A percentile compares a stretch with the other conserved stretches of the same genome.
phyloP scores from a whole-genome alignment of 2,797 vertebrate genomes.

The Thalassophryne amazonica region DNA sequence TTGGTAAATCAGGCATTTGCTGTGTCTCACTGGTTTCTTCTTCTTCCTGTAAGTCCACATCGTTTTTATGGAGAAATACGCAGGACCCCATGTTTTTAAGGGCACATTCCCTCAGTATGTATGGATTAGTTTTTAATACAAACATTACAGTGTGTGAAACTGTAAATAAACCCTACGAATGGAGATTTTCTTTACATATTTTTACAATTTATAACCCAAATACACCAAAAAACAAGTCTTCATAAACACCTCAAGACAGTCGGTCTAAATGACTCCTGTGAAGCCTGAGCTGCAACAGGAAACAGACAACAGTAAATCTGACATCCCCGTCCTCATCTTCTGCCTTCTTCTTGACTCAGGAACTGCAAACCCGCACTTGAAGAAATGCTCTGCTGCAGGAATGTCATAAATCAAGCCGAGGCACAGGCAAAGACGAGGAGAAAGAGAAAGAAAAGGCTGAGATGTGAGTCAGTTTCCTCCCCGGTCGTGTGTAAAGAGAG shows the following conservation, averaged over 20 bases:
- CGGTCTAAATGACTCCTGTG: constrained; percentile 56
- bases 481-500: constrained; percentile 39
- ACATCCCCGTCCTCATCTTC: constrained; percentile 62
- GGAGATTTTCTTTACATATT: too few species aligned
- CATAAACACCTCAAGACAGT: constrained; percentile 57
- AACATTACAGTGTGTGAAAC: too few species aligned
- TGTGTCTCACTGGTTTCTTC: too few species aligned
- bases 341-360: constrained; percentile 70
- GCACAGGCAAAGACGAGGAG: constrained; percentile 33
- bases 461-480: constrained; percentile 50
- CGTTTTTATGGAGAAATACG: too few species aligned
- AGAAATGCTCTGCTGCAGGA: constrained; percentile 70
- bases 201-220: too few species aligned
- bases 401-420: constrained; percentile 80
- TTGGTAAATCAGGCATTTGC: too few species aligned
- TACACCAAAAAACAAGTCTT: constrained; percentile 13
- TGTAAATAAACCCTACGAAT: too few species aligned
- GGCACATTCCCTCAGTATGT: too few species aligned
- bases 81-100: too few species aligned
- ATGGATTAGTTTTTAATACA: too few species aligned
- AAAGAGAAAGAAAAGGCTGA: constrained; percentile 38
- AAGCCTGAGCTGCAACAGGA: constrained; percentile 67
- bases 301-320: constrained; percentile 57
- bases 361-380: constrained; percentile 82
- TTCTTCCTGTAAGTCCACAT: too few species aligned